Base-by-base conservation (phyloP, 2,113 vertebrate species). In the Antigone vipio region DNA sequence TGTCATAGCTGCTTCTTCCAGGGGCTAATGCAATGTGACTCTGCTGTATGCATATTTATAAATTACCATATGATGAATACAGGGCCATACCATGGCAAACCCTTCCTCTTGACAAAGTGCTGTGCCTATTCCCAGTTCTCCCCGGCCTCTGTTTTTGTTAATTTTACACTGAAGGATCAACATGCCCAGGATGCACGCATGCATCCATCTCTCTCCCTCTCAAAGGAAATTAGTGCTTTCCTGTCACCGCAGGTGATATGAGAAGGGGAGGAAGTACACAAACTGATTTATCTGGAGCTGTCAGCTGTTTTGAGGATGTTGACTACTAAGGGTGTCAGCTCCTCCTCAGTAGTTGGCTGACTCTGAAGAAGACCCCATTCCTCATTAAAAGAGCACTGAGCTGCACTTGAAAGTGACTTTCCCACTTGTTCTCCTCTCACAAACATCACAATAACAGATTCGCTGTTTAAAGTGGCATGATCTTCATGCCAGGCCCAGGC, bases 241-340 rank as follows among this genome's bases (percentile, higher is more conserved):
- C 98, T 99, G 98, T 99, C 98, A 97, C 95, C 27, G 97, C 98
- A 98, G 98, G 98, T 98, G 95, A 97, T 96, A 85, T 88, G 97
- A 98, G 98, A 97, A 98, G 98, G 97, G 96, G 97, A 98, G 95
- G 97, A 97, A 97, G 98, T 96, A 98, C 95, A 97, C 97, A 97
- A 88, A 96, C 98, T 98, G 98, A 99, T 99, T 99, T 99, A 99
- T 99, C 98, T 98, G 96, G 97, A 98, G 96, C 98, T 99, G 98
- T 99, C 98, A 98, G 98, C 98, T 96, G 97, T 98, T 98, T 98
- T 95, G 98, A 98, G 98, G 97, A 98, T 98, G 91, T 93, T 84
- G 92, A 97, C 94, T 95, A 96, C 96, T 91, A 96, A 98, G 97
- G 98, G 97, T 98, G 95, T 96, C 97, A 95, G 97, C 97, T 98